Evolutionary conservation across 2,797 vertebrate genomes (phyloP).

Genomic region (Hippopotamyrus pictus): DNA sequence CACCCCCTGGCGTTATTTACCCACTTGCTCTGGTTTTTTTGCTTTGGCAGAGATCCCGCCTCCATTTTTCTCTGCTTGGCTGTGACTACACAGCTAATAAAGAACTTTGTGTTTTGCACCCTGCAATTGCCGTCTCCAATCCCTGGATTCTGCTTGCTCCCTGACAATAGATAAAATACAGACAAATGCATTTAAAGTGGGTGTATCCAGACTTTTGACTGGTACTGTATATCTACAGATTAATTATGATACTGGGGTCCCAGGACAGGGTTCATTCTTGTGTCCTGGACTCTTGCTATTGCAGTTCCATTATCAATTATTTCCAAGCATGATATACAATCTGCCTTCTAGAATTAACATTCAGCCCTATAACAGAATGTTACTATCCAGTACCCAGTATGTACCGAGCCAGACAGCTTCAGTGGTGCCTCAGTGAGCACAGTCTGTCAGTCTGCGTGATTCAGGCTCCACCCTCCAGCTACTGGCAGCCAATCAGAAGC

Average conservation of each 20-base stretch:
- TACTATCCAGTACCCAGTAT: neutral
- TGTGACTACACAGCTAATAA: neutral
- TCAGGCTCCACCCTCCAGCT: slow-evolving; percentile 24
- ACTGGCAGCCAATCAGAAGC: slow-evolving; percentile 24
- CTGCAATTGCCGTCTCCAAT: neutral
- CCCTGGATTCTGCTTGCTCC: neutral
- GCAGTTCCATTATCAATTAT: neutral
- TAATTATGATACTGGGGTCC: neutral
- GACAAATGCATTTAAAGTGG: neutral
- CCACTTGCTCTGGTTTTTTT: neutral
- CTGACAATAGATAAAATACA: neutral
- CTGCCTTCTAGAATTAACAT: neutral
- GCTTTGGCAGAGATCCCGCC: neutral
- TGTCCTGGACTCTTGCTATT: neutral
- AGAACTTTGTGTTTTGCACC: neutral
- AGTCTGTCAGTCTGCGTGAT: neutral
- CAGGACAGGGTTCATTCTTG: neutral
- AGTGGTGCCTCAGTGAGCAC: neutral
- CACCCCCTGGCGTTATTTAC: neutral
- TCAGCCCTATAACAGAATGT: neutral
- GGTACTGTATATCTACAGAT: neutral
- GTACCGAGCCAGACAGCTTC: neutral
- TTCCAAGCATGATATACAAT: neutral
- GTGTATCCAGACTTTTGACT: neutral
- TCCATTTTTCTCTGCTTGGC: neutral